A percentile compares a stretch with the other conserved stretches of the same genome.
Evolutionary conservation across 1,140 invertebrate genomes (phyloP).

Genomic region (Drosophila auraria): DNA sequence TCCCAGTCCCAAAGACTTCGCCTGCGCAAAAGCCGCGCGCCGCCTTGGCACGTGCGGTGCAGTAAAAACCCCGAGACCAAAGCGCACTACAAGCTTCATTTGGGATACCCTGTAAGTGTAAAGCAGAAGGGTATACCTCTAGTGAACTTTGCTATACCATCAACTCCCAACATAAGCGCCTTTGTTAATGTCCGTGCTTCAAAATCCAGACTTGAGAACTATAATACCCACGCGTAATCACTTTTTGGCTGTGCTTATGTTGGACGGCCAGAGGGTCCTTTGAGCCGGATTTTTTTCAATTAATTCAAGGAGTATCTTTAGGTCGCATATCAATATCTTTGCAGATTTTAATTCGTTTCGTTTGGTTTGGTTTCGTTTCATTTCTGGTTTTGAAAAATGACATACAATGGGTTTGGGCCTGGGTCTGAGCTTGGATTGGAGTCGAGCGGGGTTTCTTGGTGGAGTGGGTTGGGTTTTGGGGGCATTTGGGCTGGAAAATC

Average conservation of each 20-base stretch:
- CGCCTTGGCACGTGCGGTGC: slow-evolving; percentile 76
- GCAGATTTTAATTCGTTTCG: slow-evolving; percentile 41
- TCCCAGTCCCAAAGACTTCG: slow-evolving; percentile 31
- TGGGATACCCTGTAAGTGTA: slow-evolving; percentile 23
- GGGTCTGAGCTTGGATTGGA: slow-evolving; percentile 34
- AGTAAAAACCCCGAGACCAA: slow-evolving; percentile 31
- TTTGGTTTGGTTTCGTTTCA: slow-evolving; percentile 54
- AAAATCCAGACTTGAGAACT: too few species aligned
- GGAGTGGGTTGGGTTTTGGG: slow-evolving; percentile 50
- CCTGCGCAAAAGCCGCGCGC: slow-evolving; percentile 66
- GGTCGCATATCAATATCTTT: not conserved
- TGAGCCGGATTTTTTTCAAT: too few species aligned
- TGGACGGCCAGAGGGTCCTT: too few species aligned
- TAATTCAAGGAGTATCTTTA: not conserved
- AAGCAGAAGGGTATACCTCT: not conserved
- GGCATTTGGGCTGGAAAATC: slow-evolving; percentile 74
- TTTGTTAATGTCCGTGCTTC: too few species aligned
- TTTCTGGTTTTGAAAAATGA: slow-evolving; percentile 73
- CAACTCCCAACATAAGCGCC: too few species aligned
- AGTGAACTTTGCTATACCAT: too few species aligned
- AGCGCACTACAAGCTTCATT: slow-evolving; percentile 46
- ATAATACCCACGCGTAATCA: too few species aligned
- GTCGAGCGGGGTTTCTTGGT: slow-evolving; percentile 13
- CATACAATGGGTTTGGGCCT: slow-evolving; percentile 71
- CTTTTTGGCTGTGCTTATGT: too few species aligned